These are phyloP conservation scores for Lithobates sylvaticus DNA, from an alignment of 2,797 vertebrate species.

Conservation along the genomic window DNA sequence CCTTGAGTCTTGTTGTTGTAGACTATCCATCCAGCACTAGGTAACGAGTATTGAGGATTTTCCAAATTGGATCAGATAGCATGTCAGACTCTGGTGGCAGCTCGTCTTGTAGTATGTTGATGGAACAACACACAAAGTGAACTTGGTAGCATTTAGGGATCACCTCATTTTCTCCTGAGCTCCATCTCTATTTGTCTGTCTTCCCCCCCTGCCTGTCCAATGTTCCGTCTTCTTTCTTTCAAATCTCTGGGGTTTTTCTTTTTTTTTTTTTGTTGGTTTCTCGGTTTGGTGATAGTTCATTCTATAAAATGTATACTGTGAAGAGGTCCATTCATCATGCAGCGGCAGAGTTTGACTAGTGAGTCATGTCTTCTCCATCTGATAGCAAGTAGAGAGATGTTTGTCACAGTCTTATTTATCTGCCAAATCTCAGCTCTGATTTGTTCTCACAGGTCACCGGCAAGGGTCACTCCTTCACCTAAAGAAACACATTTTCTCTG, in stretches of 20 bases:
- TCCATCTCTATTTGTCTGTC: neutral
- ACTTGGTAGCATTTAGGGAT: constrained; percentile 16
- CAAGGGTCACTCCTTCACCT: constrained; percentile 66
- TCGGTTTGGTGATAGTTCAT: constrained; percentile 78
- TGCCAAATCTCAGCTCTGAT: constrained; percentile 74
- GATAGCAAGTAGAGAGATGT: constrained; percentile 82
- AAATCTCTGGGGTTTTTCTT: constrained; percentile 37
- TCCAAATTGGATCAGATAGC: constrained; percentile 26
- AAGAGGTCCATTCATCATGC: constrained; percentile 80
- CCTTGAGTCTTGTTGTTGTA: neutral
- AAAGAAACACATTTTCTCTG: constrained; percentile 63
- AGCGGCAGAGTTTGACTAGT: constrained; percentile 68
- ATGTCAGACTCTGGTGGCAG: neutral
- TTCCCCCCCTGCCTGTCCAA: neutral
- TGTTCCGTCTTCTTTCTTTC: constrained; percentile 29
- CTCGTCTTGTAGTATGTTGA: neutral
- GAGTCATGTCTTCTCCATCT: constrained; percentile 79
- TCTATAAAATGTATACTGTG: constrained; percentile 74
- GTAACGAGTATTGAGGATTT: neutral
- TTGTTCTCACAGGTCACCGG: constrained; percentile 66
- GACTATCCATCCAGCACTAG: constrained; percentile 9
- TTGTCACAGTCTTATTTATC: constrained; percentile 85
- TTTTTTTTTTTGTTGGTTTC: constrained; percentile 1
- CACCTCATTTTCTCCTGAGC: neutral
- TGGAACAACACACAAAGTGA: constrained; percentile 22